These are phyloP conservation scores for Lutjanus argentimaculatus DNA, from an alignment of 2,797 vertebrate genomes.

Conservation along the genomic window DNA sequence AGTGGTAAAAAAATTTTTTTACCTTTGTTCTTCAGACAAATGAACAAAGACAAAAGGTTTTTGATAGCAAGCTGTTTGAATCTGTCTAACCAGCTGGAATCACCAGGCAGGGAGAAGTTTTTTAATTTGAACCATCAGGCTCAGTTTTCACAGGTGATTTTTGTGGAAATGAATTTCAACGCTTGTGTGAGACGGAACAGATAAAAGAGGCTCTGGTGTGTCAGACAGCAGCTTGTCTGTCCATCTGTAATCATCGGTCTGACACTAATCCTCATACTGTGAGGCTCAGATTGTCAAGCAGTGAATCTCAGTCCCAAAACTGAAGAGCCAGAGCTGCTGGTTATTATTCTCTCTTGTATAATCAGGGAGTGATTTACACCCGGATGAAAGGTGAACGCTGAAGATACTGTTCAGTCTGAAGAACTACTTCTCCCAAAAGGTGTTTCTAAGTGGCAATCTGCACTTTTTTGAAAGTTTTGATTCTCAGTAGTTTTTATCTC, in stretches of 20 bases:
- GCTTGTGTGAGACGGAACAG: not conserved
- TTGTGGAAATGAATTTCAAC: not conserved
- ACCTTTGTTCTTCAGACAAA: not conserved
- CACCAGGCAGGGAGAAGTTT: not conserved
- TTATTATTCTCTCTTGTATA: not conserved
- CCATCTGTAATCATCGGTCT: conserved; percentile 39
- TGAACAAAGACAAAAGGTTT: not conserved
- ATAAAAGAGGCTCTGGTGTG: not conserved
- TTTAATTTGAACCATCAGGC: not conserved
- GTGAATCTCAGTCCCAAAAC: not conserved
- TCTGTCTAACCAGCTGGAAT: not conserved
- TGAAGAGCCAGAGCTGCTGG: not conserved
- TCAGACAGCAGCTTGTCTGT: conserved; percentile 41
- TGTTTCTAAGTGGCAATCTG: not conserved
- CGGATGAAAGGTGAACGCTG: not conserved
- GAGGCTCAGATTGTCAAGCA: conserved; percentile 4
- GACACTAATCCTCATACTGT: conserved; percentile 29
- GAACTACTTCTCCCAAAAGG: not conserved
- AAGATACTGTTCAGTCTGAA: not conserved
- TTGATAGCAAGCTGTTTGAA: conserved; percentile 12
- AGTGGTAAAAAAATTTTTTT: not conserved
- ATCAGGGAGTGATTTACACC: conserved; percentile 7
- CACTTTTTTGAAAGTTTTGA: not conserved
- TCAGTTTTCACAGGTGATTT: not conserved
- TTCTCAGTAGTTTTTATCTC: not conserved